Conservation (phyloP, 1,140 invertebrate species). For the Sycobia sp. region DNA sequence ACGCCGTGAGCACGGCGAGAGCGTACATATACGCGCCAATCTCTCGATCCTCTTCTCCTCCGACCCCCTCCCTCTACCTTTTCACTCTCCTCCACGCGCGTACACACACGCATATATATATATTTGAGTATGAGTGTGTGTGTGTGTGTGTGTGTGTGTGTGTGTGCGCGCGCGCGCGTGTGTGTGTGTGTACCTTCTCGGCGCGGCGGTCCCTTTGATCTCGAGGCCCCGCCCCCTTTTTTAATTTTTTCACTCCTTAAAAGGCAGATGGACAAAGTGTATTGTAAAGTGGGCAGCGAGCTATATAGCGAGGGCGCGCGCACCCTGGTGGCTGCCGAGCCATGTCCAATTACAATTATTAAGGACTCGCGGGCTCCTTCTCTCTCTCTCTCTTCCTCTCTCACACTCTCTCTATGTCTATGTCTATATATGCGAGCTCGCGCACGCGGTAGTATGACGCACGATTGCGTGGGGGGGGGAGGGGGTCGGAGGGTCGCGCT, state of each 20-base stretch:
- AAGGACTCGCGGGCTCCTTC: conserved; percentile 53
- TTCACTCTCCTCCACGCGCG: conserved; percentile 19
- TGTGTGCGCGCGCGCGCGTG: no score
- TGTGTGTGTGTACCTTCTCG: conserved; percentile 42
- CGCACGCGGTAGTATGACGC: no score
- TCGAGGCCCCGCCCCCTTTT: conserved; percentile 60
- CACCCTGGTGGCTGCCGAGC: conserved; percentile 61
- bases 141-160: no score
- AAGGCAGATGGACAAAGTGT: conserved; percentile 64
- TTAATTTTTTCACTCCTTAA: conserved; percentile 64
- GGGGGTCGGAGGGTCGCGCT: conserved; percentile 43
- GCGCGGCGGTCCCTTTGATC: conserved; percentile 60
- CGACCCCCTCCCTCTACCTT: conserved; percentile 18
- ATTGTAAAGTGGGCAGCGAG: conserved; percentile 63
- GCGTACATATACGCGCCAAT: no score
- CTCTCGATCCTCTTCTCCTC: conserved; percentile 5
- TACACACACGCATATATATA: neutral
- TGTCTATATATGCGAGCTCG: no score
- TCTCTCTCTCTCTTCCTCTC: neutral
- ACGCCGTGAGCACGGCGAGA: no score
- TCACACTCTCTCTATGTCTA: neutral
- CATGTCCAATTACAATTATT: conserved; percentile 64
- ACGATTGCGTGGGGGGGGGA: conserved; percentile 13
- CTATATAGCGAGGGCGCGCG: no score
- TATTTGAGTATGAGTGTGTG: no score